Base-by-base conservation (phyloP, 2,113 vertebrate species). In the Apodemus speciosus region DNA sequence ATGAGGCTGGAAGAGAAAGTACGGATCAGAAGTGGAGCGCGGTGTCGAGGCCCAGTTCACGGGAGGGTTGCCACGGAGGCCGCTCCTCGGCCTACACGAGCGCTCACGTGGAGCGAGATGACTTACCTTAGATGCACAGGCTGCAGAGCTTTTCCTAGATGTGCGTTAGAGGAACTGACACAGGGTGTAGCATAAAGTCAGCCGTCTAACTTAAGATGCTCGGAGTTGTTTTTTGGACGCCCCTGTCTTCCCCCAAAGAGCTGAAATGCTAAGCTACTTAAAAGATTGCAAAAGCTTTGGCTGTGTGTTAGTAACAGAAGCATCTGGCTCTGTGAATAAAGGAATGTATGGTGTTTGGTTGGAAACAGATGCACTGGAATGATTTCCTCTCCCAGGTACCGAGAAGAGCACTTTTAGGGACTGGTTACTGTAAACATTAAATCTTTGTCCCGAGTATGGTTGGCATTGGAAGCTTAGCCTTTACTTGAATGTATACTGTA, bases 401-500 rank as follows among this genome's bases (percentile, higher is more conserved):
- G 97, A 96, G 98, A 97, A 97, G 92, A 98, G 98, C 98, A 98
- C 98, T 98, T 98, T 98, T 98, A 98, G 97, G 94, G 94, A 96
- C 69, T 88, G 95, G 97, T 97, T 98, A 95, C 96, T 97, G 97
- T 95, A 97, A 97, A 94, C 89, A 84, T 94, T 98, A 92, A 95
- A 95, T 97, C 97, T 93, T 95, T 95, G 95, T 98, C 95, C 97
- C 94, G 96, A 97, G 95, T 90, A 80, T 97, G 97, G 96, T 95
- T 97, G 96, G 92, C 88, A 97, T 98, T 97, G 96, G 93, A 97
- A 97, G 16, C 95, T 97, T 97, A 97, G 97, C 96, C 97, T 98
- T 92, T 87, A 98, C 98, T 98, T 98, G 98, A 98, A 98, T 98
- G 98, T 98, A 98, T 96, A 97, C 96, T 97, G 96, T 98, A 98